Evolutionary conservation across 1,140 invertebrate genomes (phyloP).

Genomic region (Drosophila nasuta): DNA sequence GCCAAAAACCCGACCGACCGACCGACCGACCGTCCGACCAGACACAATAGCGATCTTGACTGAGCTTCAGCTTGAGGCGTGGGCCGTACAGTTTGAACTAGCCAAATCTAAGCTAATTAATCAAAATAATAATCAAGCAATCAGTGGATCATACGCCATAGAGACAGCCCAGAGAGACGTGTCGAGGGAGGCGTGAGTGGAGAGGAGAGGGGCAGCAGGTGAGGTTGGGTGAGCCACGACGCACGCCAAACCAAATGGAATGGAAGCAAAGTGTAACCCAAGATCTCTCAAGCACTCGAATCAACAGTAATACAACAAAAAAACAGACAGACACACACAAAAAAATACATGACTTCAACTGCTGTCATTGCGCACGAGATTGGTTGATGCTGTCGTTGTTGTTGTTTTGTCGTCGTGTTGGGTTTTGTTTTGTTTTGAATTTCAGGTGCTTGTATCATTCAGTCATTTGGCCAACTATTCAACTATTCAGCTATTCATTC

Average conservation of each 20-base stretch:
- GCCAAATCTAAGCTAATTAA: constrained; percentile 83
- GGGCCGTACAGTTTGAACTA: constrained; percentile 81
- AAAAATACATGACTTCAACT: constrained; percentile 72
- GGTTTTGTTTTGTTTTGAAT: constrained; percentile 76
- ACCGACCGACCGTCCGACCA: constrained; percentile 11
- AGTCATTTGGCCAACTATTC: constrained; percentile 62
- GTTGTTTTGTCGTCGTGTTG: constrained; percentile 43
- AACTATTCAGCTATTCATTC: constrained; percentile 78
- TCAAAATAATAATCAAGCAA: constrained; percentile 84
- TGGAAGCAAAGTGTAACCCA: constrained; percentile 55
- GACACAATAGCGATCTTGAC: constrained; percentile 60
- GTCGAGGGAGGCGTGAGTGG: not conserved
- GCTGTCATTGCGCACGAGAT: constrained; percentile 79
- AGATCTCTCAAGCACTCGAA: constrained; percentile 45
- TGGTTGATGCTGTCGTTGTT: constrained; percentile 44
- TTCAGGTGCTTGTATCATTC: constrained; percentile 79
- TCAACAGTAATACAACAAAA: not conserved
- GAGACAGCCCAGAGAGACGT: constrained; percentile 41
- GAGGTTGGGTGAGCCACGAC: constrained; percentile 69
- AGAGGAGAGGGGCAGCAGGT: not conserved
- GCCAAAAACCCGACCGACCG: constrained; percentile 36
- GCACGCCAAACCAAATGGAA: constrained; percentile 71
- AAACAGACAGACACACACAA: constrained; percentile 1
- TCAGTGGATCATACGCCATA: constrained; percentile 75
- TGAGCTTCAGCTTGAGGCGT: constrained; percentile 59